phyloP scores from a whole-genome alignment of 2,113 vertebrate species.

The Melozone crissalis region DNA sequence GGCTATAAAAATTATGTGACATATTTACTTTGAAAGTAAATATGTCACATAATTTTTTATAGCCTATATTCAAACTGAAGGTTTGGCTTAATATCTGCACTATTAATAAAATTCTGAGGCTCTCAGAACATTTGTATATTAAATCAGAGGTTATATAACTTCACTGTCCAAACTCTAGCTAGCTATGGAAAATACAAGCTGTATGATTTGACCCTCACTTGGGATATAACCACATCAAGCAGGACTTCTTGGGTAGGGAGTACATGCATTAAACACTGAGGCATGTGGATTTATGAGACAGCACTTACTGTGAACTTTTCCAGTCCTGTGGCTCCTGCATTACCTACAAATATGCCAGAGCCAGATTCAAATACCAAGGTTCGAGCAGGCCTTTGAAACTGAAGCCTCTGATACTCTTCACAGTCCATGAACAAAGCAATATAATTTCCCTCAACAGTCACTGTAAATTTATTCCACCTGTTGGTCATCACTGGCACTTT shows the following conservation, averaged over 20 bases:
- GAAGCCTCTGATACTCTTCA: slow-evolving; percentile 83
- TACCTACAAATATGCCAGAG: slow-evolving; percentile 93
- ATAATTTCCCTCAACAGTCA: slow-evolving; percentile 81
- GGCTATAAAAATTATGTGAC: not conserved
- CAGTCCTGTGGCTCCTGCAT: slow-evolving; percentile 87
- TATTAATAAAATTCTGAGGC: not conserved
- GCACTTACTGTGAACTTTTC: slow-evolving; percentile 89
- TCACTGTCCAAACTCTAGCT: not conserved
- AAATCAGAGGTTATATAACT: not conserved
- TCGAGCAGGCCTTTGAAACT: slow-evolving; percentile 76
- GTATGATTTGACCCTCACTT: not conserved
- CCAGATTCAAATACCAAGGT: slow-evolving; percentile 86
- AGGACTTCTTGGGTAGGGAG: not conserved
- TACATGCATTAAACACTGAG: not conserved
- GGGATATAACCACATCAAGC: not conserved
- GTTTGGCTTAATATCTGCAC: not conserved
- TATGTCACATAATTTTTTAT: too few species aligned
- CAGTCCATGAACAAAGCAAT: slow-evolving; percentile 89
- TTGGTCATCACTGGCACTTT: slow-evolving; percentile 89
- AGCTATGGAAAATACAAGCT: not conserved
- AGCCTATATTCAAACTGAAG: not conserved
- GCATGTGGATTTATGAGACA: not conserved
- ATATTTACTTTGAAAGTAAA: not conserved
- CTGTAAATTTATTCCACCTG: slow-evolving; percentile 86
- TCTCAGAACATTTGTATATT: not conserved